Evolutionary conservation across 2,797 vertebrate species (phyloP), one percentile per base, ranked within the genome.

Genomic region (Pipistrellus kuhlii): DNA sequence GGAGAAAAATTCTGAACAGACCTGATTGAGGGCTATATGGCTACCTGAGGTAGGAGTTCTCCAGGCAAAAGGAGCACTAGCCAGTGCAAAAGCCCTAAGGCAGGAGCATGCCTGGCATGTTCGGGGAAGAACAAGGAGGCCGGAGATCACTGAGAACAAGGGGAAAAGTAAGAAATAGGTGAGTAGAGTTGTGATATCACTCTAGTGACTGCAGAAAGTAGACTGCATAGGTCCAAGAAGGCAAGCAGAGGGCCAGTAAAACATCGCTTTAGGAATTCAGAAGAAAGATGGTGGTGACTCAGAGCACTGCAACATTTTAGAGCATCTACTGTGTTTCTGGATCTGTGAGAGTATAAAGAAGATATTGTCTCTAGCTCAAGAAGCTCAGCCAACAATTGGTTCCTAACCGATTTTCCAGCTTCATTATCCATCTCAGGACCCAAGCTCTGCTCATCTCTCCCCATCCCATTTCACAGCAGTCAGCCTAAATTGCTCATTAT

Each of bases 1-100:
- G 83, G 55, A 88, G 23, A 32, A 88, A 41, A 89, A 90, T 68
- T 76, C n/a, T 77, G 30, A 91, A 48, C n/a, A 68, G 48, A 17
- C 46, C 66, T 75, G 75, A 71, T 84, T 38, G 53, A 32, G 10
- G 64, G 5, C 17, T 78, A 11, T 53, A 13, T 53, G 27, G 14
- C 10, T 62, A 75, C 17, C 35, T 76, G 32, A 92, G 13, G 20
- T 44, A n/a, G 51, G 25, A 94, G 20, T 6, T 68, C 83, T 92
- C 73, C 20, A 15, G 17, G 38, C 25, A 62, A 93, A 95, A 27
- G 32, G 5, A 83, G 20, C 48, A 76, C 23, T 0, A 85, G 55
- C 21, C 13, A 30, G 18, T n/a, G 15, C 23, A 85, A 92, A 85
- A 53, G 18, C 25, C 48, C 5, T 12, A 57, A 76, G 27, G 51